Base-by-base conservation (phyloP, 2,113 vertebrate species). In the Oryzias celebensis region DNA sequence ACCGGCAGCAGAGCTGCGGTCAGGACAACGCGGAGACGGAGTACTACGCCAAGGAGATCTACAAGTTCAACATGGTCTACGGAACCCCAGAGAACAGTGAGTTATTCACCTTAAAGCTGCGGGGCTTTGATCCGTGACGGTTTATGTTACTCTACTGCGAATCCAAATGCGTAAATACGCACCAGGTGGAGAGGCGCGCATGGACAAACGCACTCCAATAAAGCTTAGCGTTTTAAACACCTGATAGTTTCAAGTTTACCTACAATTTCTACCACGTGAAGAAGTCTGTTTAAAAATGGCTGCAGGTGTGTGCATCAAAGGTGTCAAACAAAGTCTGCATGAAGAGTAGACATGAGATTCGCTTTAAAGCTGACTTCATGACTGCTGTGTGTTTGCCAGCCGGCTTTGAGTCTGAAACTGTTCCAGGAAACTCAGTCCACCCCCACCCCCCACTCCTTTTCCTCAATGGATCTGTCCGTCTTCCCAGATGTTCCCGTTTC, bases 41-140 rank as follows among this genome's bases (percentile, higher is more conserved):
- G 71, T 97, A 97, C 88, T 96, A 95, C 68, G 95, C 95, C 88
- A 97, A 97, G 81, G 95, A 97, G 86, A 92, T 97, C 77, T 90
- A 95, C 85, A 95, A 94, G 82, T 94, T 97, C 91, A 94, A 94
- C 91, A 94, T 96, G 94, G 89, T 94, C 77, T 90, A 92, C 75
- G 93, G 93, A 49, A 89, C 91, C 28, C 87, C 92, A 12, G 95
- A 95, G 52, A 94, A 92, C 91, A 96, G 95, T 97, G 86, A 95
- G 95, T 92, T 79, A 58, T 7, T 3, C 17, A 22, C 14, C 52
- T 7, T 57, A 2, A 63, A 58, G 0, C 15, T 24, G 5, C 31
- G 3, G 17, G n/a, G 41, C 0, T 31, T 24, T 28, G 3, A 28
- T 28, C 26, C 3, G 26, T 4, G 7, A 28, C 3, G 4, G 46